phyloP scores from a whole-genome alignment of 2,797 vertebrate species.

The Nothura maculosa region DNA sequence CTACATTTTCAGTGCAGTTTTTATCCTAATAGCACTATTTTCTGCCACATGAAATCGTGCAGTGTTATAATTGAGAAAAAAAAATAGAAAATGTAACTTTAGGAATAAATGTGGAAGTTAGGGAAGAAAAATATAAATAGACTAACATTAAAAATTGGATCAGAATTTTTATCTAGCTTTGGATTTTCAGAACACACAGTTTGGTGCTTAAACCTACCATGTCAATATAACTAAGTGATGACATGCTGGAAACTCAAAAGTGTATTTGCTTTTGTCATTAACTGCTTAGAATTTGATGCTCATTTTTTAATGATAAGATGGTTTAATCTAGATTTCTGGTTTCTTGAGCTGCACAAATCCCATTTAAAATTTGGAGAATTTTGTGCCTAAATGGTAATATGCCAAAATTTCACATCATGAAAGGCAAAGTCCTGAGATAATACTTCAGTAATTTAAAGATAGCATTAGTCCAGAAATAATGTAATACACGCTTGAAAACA shows the following conservation, averaged over 20 bases:
- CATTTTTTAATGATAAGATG: not conserved
- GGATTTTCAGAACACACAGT: not conserved
- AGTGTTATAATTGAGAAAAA: not conserved
- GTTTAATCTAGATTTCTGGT: not conserved
- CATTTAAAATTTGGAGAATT: not conserved
- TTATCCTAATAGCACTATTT: not conserved
- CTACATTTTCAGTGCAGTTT: not conserved
- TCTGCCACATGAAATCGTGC: not conserved
- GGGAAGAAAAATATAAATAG: not conserved
- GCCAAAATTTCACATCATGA: not conserved
- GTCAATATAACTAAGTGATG: rapidly evolving
- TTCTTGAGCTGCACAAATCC: not conserved
- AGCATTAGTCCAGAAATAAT: not conserved
- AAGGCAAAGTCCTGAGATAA: not conserved
- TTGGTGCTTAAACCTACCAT: not conserved
- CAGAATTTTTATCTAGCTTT: not conserved
- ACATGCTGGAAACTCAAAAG: not conserved
- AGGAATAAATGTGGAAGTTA: not conserved
- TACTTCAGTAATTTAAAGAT: not conserved
- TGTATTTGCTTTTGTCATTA: not conserved
- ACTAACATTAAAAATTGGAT: not conserved
- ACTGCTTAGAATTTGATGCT: not conserved
- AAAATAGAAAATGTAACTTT: not conserved
- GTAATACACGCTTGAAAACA: not conserved
- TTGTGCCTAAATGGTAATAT: not conserved